These are phyloP conservation scores for Rotaria sp. DNA, from an alignment of 2,888 invertebrate genomes.

Conservation along the genomic window DNA sequence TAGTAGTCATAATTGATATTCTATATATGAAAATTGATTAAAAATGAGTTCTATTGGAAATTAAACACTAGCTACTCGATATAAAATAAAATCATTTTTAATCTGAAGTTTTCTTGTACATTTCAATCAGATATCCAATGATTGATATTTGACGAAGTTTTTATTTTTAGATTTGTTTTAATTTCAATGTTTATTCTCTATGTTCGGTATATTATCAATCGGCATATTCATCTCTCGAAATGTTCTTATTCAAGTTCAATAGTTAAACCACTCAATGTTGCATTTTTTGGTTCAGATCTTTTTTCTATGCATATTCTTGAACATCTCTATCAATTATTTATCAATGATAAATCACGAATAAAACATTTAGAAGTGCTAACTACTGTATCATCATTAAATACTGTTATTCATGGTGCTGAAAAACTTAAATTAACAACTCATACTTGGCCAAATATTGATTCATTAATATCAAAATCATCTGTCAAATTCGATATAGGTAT, in stretches of 20 bases:
- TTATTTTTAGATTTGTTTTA: not conserved
- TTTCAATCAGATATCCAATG: too few relatives aligned
- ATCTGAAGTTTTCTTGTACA: too few relatives aligned
- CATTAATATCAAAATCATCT: not conserved
- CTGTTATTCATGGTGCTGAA: not conserved
- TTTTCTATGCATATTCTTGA: slow-evolving; percentile 13
- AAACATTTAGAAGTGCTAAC: not conserved
- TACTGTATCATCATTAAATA: not conserved
- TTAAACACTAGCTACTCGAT: too few relatives aligned
- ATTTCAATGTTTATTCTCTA: not conserved
- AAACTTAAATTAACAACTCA: not conserved
- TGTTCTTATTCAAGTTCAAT: not conserved
- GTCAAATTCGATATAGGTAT: slow-evolving; percentile 71
- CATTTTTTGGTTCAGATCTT: not conserved
- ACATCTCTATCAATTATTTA: not conserved
- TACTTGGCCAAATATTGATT: not conserved
- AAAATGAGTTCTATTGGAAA: too few relatives aligned
- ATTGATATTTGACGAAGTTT: not conserved
- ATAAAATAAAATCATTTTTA: too few relatives aligned
- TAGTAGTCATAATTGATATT: too few relatives aligned
- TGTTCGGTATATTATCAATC: not conserved
- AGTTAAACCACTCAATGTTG: not conserved
- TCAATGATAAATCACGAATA: not conserved
- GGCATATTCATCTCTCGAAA: not conserved
- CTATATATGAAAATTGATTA: too few relatives aligned